Base-by-base conservation (phyloP, 2,888 invertebrate genomes). In the Pandemis cinnamomeana region DNA sequence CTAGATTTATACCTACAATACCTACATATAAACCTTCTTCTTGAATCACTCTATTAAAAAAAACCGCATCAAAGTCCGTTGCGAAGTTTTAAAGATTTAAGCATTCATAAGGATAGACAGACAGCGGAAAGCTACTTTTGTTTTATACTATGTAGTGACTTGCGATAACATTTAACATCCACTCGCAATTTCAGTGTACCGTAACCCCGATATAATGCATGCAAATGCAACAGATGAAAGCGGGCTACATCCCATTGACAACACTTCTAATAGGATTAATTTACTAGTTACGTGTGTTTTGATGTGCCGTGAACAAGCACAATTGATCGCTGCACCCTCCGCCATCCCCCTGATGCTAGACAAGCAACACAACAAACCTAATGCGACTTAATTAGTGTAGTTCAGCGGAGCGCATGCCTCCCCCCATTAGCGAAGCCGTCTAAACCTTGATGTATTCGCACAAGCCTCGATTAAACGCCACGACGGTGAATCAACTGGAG, bases 331-430 rank as follows among this genome's bases (percentile, higher is more conserved):
- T 6, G 60, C 60, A 36, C 36, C 60, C 46, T 13, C 44, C 11
- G 46, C 6, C 20, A 62, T 15, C 6, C 20, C 20, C 5, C 46
- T 41, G 44, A 46, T 46, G 46, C 46, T 46, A 20, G 46, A 20
- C 63, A 64, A 64, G 63, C 63, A 44, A 8, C 44, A 20, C 46
- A 64, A 46, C 63, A 64, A 46, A 44, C 44, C 46, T 64, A 64
- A 64, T 64, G 20, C 20, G 63, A 64, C 63, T 64, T 64, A 64
- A 64, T 64, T 64, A 64, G 63, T 46, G 63, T 64, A 46, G 63
- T 64, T 64, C 63, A 64, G 63, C 10, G 44, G 27, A 46, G 63
- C 63, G 41, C 63, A 62, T 42, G 63, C 41, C 63, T 44, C 46
- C 27, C 46, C 46, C 20, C 11, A 64, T 64, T 46, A 64, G 46